These are phyloP conservation scores for Pelobates fuscus DNA, from an alignment of 2,113 vertebrate species.

Conservation along the genomic window DNA sequence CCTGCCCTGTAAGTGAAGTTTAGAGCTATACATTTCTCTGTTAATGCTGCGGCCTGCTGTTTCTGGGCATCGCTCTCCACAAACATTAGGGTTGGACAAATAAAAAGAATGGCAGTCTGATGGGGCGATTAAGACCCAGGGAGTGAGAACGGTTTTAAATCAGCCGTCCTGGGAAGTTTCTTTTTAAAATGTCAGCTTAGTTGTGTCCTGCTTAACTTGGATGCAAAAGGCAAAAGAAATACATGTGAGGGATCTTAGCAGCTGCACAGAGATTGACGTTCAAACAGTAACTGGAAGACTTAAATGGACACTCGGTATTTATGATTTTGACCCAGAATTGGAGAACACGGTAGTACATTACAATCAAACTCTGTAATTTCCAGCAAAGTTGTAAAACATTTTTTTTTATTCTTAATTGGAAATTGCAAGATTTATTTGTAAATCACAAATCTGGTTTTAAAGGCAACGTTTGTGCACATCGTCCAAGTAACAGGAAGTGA, in stretches of 20 bases:
- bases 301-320: too few species aligned
- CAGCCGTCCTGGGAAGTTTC: conserved; percentile 36
- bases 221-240: conserved; percentile 27
- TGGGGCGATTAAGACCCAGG: conserved; percentile 60
- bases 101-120: conserved; percentile 68
- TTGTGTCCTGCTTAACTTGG: conserved; percentile 17
- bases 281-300: too few species aligned
- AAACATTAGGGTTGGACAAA: conserved; percentile 67
- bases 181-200: conserved; percentile 38
- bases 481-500: too few species aligned
- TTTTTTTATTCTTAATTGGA: too few species aligned
- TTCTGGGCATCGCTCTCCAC: conserved; percentile 67
- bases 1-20: conserved; percentile 62
- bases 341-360: too few species aligned
- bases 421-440: too few species aligned
- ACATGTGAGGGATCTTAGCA: conserved; percentile 13
- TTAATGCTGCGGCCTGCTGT: conserved; percentile 63
- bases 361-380: too few species aligned
- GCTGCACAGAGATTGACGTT: conserved; percentile 11
- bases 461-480: too few species aligned
- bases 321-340: too few species aligned
- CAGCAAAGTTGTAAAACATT: too few species aligned
- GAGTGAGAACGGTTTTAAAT: conserved; percentile 60
- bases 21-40: conserved; percentile 70
- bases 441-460: too few species aligned